These are phyloP conservation scores for Cerceris ruficornis DNA, from an alignment of 2,888 invertebrate genomes.

Conservation along the genomic window DNA sequence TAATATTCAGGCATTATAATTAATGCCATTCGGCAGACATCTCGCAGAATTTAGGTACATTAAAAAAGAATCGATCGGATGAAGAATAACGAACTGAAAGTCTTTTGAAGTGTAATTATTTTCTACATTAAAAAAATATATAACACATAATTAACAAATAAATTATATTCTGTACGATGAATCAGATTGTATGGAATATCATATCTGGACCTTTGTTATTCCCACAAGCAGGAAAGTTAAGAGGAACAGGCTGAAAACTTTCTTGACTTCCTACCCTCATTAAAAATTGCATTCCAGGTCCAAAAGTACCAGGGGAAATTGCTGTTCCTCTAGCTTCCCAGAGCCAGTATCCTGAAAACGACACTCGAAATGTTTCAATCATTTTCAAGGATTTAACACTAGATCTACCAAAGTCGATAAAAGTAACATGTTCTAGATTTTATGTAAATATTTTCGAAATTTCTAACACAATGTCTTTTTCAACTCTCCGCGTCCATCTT, in stretches of 20 bases:
- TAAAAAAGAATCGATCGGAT: no score
- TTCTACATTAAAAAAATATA: no score
- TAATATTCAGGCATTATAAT: no score
- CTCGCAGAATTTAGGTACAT: no score
- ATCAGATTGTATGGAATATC: conserved; percentile 63
- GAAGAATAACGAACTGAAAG: no score
- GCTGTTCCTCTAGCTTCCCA: conserved; percentile 72
- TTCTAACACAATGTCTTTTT: no score
- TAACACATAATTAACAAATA: background rate
- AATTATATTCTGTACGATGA: conserved; percentile 6
- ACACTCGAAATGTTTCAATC: background rate
- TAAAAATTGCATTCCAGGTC: conserved; percentile 71
- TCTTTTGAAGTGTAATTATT: no score
- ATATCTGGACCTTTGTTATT: conserved; percentile 69
- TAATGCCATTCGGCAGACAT: no score
- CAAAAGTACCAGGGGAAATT: conserved; percentile 50
- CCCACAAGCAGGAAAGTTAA: conserved; percentile 72
- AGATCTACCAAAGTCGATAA: no score
- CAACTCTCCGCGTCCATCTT: no score
- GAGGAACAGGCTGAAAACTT: conserved; percentile 69
- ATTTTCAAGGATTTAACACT: background rate
- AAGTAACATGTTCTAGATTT: no score
- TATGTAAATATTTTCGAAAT: no score
- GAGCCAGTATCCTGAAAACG: conserved; percentile 70
- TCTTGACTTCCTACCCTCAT: conserved; percentile 68